These are phyloP conservation scores for Idaea biselata DNA, from an alignment of 2,888 invertebrate genomes.

Conservation along the genomic window DNA sequence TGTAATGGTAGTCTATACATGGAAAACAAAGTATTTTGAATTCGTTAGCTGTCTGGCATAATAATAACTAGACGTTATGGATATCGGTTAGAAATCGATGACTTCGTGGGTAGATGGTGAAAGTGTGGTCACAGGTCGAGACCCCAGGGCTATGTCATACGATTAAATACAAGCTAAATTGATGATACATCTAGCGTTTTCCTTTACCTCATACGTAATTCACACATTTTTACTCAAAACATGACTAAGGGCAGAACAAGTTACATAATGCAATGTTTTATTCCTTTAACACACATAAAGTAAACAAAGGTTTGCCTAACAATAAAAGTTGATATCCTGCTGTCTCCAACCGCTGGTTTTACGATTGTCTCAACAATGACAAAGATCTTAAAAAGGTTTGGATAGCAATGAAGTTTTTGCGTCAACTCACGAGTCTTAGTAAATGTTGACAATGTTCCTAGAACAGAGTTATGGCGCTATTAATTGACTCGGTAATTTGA, in stretches of 20 bases:
- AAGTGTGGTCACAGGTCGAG: slow-evolving; percentile 59
- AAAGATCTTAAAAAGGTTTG: slow-evolving; percentile 25
- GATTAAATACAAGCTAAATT: slow-evolving; percentile 25
- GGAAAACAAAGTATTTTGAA: slow-evolving; percentile 24
- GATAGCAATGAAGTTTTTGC: slow-evolving; percentile 23
- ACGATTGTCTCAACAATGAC: slow-evolving; percentile 28
- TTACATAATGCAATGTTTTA: slow-evolving; percentile 22
- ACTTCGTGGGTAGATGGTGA: slow-evolving; percentile 49
- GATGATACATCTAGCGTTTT: slow-evolving; percentile 23
- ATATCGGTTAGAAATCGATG: slow-evolving; percentile 39
- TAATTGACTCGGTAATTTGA: slow-evolving; percentile 14
- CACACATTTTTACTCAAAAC: slow-evolving; percentile 9
- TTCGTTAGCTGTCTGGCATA: slow-evolving; percentile 28
- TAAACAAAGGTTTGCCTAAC: slow-evolving; percentile 30
- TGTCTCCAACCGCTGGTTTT: slow-evolving; percentile 31
- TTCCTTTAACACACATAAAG: slow-evolving; percentile 22
- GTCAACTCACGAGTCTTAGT: slow-evolving; percentile 10
- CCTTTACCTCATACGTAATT: slow-evolving; percentile 17
- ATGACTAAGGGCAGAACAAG: slow-evolving; percentile 4
- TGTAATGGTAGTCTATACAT: slow-evolving; percentile 15
- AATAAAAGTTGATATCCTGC: slow-evolving; percentile 33
- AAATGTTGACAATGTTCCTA: slow-evolving; percentile 20
- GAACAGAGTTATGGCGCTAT: slow-evolving; percentile 13
- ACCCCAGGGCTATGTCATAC: slow-evolving; percentile 35
- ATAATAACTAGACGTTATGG: slow-evolving; percentile 28